Evolutionary conservation across 2,113 vertebrate genomes (phyloP), one percentile per base, ranked within the genome.

Genomic region (Geothlypis trichas): DNA sequence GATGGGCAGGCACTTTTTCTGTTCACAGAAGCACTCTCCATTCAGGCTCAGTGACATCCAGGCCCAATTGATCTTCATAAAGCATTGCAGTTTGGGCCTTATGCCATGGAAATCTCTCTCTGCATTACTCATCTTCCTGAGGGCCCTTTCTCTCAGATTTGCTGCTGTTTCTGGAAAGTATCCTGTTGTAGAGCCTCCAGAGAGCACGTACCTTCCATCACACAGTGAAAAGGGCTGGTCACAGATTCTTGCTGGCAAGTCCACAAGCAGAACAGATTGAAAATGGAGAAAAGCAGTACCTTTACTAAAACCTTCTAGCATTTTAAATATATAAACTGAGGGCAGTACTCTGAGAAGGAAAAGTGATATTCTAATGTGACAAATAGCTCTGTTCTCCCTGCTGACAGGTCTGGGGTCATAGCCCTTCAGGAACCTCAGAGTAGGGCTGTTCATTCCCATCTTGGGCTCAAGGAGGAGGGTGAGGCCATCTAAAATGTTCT

Each of bases 91-190:
- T 76, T 76, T 71, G 81, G 77, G 90, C 82, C 27, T 44, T 2
- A 5, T 78, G 92, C 95, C 82, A 84, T 12, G 28, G 68, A 90
- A 90, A 71, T 93, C 61, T 65, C 54, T 90, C 63, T 88, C 79
- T 86, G 63, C 39, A 66, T 95, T 93, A 82, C 71, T 93, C 90
- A 82, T 92, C 86, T 90, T 95, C 90, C 80, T 61, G 31, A 94
- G 92, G 52, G 83, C 68, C 52, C 74, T 95, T 74, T 80, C 68
- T 93, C 41, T 68, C 42, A 33, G 57, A 59, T 84, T 84, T 94
- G 69, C 65, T 96, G 82, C 82, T 84, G 72, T 81, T 96, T 96
- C 95, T 92, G 87, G 85, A 93, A 73, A 57, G 79, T 3, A 1
- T 86, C 72, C 57, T 86, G 10, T 46, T 26, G 72, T 39, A 52